Evolutionary conservation across 2,797 vertebrate genomes (phyloP), one percentile per base, ranked within the genome.

Genomic region (Darevskia nairensis): DNA sequence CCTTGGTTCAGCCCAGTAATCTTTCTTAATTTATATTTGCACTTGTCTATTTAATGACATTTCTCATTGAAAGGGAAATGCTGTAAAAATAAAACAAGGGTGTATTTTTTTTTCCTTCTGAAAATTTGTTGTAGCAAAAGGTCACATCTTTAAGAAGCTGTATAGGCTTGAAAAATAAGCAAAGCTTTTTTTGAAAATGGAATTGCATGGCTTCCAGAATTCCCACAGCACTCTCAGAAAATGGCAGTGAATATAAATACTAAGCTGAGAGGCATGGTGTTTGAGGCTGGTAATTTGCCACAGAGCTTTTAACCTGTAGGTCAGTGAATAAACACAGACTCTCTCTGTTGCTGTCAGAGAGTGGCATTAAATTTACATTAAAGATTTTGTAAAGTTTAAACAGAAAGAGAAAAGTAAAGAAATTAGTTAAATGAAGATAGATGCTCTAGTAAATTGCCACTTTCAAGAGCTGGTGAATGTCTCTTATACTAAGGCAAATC

Each of bases 401-500:
- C 88, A 85, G 46, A 88, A 55, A 29, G 0, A 85, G 78, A 93
- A 89, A 76, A 80, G 84, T 19, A 90, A 90, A 91, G 82, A n/a
- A 89, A 88, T 17, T 75, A 90, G 9, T 29, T 72, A 89, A 92
- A 95, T 89, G 66, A 94, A 95, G 92, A 92, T 81, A 50, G 71
- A 88, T 44, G 23, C 61, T 69, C n/a, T 44, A 55, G 15, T 69
- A 91, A 86, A 80, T 80, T 84, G 71, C 89, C 17, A 35, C 82
- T 90, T 94, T 93, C 88, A 84, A 74, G 50, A 90, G 88, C 76
- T 78, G 76, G 13, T 46, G 44, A 64, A 39, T 61, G 35, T 55
- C 23, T 35, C 29, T 72, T 72, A 72, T 35, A 32, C 32, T 2
- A 21, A 74, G 72, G 8, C 35, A 21, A 35, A 74, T 74, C 15